Evolutionary conservation across 2,113 vertebrate species (phyloP).

Genomic region (Urocolius indicus): DNA sequence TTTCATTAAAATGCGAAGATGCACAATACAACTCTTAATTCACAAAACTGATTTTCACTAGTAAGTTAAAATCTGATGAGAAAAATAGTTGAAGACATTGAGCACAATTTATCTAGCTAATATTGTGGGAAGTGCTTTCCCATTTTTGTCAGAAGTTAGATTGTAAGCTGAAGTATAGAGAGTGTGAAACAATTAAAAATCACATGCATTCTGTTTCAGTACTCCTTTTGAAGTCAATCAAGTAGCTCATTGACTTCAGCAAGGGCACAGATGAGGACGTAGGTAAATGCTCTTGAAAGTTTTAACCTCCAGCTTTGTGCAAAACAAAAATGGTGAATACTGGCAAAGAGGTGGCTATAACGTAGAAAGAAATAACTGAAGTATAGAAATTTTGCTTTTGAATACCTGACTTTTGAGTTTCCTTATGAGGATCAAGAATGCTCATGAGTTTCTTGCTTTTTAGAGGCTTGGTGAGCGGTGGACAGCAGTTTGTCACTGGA

Average conservation of each 20-base stretch:
- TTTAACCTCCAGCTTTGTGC: not conserved
- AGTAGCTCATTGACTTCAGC: not conserved
- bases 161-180: not conserved
- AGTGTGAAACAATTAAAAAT: not conserved
- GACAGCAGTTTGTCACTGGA: slow-evolving; percentile 98
- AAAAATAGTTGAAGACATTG: not conserved
- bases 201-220: not conserved
- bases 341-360: not conserved
- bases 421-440: accelerated
- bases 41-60: not conserved
- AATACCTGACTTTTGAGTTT: not conserved
- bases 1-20: not conserved
- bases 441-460: not conserved
- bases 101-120: not conserved
- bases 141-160: not conserved
- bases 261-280: not conserved
- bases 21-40: not conserved
- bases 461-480: slow-evolving; percentile 95
- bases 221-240: not conserved
- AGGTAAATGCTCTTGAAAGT: not conserved
- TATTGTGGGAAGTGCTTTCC: not conserved
- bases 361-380: not conserved
- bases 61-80: not conserved
- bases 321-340: not conserved
- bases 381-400: not conserved